Percentiles rank a stretch among this genome's conserved stretches.
Evolutionary conservation across 1,140 invertebrate species (phyloP).

Genomic region (Helicoverpa armigera): DNA sequence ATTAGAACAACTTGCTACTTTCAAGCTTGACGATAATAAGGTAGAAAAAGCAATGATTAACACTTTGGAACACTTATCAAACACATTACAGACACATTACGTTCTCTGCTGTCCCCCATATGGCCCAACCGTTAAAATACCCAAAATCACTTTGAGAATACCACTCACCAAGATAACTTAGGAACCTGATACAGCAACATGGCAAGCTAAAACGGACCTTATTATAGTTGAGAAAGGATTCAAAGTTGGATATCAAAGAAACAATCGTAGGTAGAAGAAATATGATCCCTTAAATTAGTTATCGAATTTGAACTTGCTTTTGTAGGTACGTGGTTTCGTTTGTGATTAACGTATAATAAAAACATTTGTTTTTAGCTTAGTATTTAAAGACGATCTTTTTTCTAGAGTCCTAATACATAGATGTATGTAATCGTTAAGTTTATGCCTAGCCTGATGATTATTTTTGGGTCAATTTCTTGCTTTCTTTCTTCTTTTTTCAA

Average conservation of each 20-base stretch:
- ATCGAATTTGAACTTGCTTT: conserved; percentile 8
- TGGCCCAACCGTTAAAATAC: conserved; percentile 15
- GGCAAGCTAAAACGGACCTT: neutral
- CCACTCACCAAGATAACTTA: conserved; percentile 4
- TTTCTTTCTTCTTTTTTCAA: no score
- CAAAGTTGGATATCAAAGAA: neutral
- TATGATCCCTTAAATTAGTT: conserved; percentile 5
- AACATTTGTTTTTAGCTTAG: no score
- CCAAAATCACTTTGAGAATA: conserved; percentile 11
- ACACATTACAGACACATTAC: neutral
- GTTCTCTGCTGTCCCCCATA: neutral
- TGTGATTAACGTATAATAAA: neutral
- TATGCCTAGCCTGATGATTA: no score
- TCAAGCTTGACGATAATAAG: no score
- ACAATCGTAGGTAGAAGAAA: conserved; percentile 7
- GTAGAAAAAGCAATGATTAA: neutral
- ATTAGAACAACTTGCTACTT: no score
- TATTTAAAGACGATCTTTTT: no score
- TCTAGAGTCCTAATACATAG: no score
- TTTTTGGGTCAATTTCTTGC: no score
- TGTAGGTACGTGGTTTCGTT: neutral
- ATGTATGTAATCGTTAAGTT: no score
- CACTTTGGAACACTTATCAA: neutral
- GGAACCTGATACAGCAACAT: neutral
- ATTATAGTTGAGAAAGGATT: neutral